These are phyloP conservation scores for Leptodactylus fallax DNA, from an alignment of 2,797 vertebrate genomes.

Conservation along the genomic window DNA sequence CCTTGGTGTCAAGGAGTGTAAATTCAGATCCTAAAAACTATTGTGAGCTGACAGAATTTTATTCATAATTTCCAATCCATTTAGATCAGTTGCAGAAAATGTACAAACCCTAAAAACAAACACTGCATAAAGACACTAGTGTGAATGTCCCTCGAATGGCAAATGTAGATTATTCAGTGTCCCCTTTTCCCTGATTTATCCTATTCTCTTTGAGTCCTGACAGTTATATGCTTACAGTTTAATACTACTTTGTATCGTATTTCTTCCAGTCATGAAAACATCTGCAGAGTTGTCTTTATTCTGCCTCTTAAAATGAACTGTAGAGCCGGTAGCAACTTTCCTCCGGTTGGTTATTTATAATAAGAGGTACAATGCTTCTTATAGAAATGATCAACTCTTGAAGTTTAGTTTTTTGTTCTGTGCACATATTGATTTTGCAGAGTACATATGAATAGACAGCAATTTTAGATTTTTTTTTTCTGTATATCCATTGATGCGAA, in stretches of 20 bases:
- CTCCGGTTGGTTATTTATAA: slow-evolving; percentile 6
- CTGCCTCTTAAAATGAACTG: not conserved
- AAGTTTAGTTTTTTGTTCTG: not conserved
- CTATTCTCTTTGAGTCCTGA: not conserved
- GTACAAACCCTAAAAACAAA: not conserved
- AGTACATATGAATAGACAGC: not conserved
- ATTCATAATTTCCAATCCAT: not conserved
- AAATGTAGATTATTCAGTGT: not conserved
- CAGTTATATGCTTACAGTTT: not conserved
- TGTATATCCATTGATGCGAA: not conserved
- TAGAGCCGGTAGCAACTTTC: not conserved
- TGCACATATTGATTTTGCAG: slow-evolving; percentile 5
- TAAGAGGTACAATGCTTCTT: not conserved
- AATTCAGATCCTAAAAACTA: too few relatives aligned
- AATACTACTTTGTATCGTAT: not conserved
- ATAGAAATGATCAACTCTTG: not conserved
- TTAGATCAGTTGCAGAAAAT: not conserved
- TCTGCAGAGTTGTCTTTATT: not conserved
- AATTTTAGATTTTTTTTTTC: not conserved
- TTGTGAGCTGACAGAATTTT: too few relatives aligned
- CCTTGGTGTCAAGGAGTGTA: too few relatives aligned
- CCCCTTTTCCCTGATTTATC: not conserved
- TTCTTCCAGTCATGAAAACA: not conserved
- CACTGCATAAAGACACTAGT: not conserved
- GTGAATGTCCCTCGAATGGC: not conserved